Base-by-base conservation (phyloP, 1,140 invertebrate species). In the Chironomus tepperi region DNA sequence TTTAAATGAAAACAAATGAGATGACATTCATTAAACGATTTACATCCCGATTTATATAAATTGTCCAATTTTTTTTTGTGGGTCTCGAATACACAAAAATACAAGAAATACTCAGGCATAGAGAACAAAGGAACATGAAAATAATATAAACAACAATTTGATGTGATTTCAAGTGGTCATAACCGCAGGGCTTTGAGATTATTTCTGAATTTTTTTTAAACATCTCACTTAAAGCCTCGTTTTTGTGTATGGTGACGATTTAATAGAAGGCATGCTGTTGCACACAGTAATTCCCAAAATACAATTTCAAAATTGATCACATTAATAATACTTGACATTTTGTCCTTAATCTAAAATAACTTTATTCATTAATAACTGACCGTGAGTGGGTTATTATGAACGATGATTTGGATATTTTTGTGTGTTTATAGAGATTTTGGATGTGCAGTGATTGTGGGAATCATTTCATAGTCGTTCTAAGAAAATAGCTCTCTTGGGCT, bases 1-100 rank as follows among this genome's bases (percentile, higher is more conserved):
- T 57, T 18, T 9, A 19, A 70, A 70, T 70, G 65, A 70, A 70
- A 70, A 70, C 65, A 70, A 70, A 70, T 70, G 65, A 70, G 65
- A 18, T 9, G 65, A 70, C 65, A 70, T 70, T 12, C 65, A 70
- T 70, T 70, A 70, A 70, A 19, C 65, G 65, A 21, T 70, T 19
- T 21, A 34, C 24, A 34, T 34, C 24, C 24, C 24, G 24, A 34
- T 34, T 34, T 34, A 34, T 34, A 34, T 34, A 34, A 34, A 34
- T 34, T 34, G 24, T 34, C 24, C 24, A 34, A 34, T 34, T 34
- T 34, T 34, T 34, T n/a, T n/a, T n/a, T n/a, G n/a, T 34, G 24
- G 24, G 24, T 34, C 24, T 34, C 24, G 24, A 34, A 34, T 34
- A 34, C 24, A 34, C 24, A 34, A 1, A 34, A 34, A 9, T 15